Percentiles rank a stretch among this genome's conserved stretches.
Evolutionary conservation across 2,888 invertebrate genomes (phyloP).

Genomic region (Drosophila barbarae): DNA sequence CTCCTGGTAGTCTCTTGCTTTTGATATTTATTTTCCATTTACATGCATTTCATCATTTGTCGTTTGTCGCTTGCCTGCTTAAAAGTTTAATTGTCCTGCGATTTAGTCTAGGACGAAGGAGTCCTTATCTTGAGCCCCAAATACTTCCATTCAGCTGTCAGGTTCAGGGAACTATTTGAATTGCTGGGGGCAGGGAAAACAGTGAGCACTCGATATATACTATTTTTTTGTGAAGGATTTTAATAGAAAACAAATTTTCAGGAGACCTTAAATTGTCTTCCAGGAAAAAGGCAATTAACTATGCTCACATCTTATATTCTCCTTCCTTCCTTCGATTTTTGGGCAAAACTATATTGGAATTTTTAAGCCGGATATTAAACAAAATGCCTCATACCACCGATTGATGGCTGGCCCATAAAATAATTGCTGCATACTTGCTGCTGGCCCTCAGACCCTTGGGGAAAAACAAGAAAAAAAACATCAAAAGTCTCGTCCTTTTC

Average conservation of each 20-base stretch:
- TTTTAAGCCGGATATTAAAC: conserved; percentile 69
- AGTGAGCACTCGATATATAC: not conserved
- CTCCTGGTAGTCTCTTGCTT: conserved; percentile 21
- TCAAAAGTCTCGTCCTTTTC: conserved; percentile 31
- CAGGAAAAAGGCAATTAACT: conserved; percentile 62
- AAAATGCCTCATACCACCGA: conserved; percentile 55
- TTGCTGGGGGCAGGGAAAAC: not conserved
- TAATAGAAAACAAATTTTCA: not conserved
- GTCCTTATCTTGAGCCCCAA: conserved; percentile 27
- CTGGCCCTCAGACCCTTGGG: conserved; percentile 9
- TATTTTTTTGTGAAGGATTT: not conserved
- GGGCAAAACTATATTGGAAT: conserved; percentile 59
- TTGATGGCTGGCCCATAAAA: conserved; percentile 56
- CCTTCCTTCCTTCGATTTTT: conserved; percentile 52
- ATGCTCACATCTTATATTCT: conserved; percentile 42
- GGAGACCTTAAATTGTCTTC: not conserved
- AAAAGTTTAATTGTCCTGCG: conserved; percentile 69
- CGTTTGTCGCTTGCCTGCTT: conserved; percentile 56
- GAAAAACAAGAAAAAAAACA: conserved; percentile 16
- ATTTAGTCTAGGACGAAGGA: conserved; percentile 38
- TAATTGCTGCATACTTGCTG: conserved; percentile 45
- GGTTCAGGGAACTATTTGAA: conserved; percentile 71
- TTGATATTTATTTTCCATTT: conserved; percentile 70
- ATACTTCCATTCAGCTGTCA: conserved; percentile 71
- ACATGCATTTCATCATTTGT: conserved; percentile 66